These are phyloP conservation scores for Microtus richardsoni DNA, from an alignment of 2,113 vertebrate species.

Conservation along the genomic window DNA sequence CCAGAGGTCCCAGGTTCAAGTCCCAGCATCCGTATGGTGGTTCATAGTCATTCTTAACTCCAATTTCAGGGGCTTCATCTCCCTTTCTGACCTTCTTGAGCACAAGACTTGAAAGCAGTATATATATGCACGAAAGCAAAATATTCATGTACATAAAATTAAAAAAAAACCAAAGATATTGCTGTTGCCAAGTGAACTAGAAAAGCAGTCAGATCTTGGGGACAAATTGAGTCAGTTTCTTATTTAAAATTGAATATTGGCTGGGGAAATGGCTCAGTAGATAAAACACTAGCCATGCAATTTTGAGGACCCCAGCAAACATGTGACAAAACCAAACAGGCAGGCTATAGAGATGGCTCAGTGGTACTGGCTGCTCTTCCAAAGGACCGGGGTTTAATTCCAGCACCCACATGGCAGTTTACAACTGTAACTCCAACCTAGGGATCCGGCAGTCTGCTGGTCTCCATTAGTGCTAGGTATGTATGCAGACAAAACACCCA, in stretches of 20 bases:
- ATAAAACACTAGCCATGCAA: neutral
- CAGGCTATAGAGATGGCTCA: neutral
- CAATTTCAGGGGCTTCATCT: neutral
- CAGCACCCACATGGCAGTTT: too few species aligned
- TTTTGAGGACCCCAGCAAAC: neutral
- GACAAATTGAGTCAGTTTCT: neutral
- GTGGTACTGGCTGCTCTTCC: neutral
- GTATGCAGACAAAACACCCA: too few species aligned
- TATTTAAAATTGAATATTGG: constrained; percentile 23
- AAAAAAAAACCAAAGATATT: neutral
- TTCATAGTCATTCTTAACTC: too few species aligned
- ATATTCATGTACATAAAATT: neutral
- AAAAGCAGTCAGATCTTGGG: neutral
- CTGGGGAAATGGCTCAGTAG: neutral
- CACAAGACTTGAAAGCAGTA: neutral
- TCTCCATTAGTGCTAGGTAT: too few species aligned
- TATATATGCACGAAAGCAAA: neutral
- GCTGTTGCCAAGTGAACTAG: neutral
- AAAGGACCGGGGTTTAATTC: too few species aligned
- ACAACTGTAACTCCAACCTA: too few species aligned
- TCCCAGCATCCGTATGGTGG: too few species aligned
- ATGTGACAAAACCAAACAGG: neutral
- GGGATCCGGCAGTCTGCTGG: too few species aligned
- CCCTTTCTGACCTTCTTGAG: neutral
- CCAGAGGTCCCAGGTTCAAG: neutral